phyloP scores from a whole-genome alignment of 2,797 vertebrate genomes.

The Tragelaphus oryx region DNA sequence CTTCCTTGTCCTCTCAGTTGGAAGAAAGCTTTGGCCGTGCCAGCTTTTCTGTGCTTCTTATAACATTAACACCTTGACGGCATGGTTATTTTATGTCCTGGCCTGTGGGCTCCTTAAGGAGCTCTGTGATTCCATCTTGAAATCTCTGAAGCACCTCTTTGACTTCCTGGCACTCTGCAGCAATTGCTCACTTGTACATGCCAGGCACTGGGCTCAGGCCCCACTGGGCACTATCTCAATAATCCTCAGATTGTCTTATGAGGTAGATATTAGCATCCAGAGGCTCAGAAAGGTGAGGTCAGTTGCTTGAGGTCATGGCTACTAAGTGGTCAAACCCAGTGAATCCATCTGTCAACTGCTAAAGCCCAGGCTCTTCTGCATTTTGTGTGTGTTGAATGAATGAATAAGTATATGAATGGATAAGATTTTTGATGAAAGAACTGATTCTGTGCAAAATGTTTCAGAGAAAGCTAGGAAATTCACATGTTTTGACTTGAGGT shows the following conservation, averaged over 20 bases:
- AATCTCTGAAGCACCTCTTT: background rate
- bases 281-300: background rate
- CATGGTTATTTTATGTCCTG: background rate
- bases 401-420: background rate
- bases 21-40: background rate
- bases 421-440: background rate
- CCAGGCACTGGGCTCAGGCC: background rate
- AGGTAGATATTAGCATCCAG: background rate
- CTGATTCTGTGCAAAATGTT: background rate
- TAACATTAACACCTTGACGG: too few species aligned
- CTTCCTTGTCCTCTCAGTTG: background rate
- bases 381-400: background rate
- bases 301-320: background rate
- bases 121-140: background rate
- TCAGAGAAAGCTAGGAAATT: background rate
- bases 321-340: background rate
- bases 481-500: background rate
- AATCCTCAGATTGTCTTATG: background rate
- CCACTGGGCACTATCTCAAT: background rate
- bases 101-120: background rate
- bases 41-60: background rate
- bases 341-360: background rate
- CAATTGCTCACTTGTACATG: background rate
- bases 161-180: background rate
- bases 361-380: background rate